Evolutionary conservation across 2,888 invertebrate species (phyloP).

Genomic region (Acrocera orbiculus): DNA sequence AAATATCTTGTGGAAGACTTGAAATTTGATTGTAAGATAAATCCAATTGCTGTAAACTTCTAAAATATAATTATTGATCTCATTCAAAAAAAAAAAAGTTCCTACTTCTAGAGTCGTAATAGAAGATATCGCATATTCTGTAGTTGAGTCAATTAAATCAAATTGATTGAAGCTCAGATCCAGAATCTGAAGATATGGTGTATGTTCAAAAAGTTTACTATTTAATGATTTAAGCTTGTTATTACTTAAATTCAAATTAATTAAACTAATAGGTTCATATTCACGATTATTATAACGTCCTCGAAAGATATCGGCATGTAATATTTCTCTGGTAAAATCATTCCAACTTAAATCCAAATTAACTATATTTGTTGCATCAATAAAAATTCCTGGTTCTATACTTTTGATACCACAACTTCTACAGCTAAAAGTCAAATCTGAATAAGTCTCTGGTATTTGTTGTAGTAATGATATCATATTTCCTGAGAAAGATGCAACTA

Average conservation of each 20-base stretch:
- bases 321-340: conserved; percentile 32
- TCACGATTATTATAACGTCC: conserved; percentile 40
- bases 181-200: conserved; percentile 40
- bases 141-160: conserved; percentile 40
- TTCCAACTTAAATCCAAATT: conserved; percentile 29
- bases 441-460: conserved; percentile 27
- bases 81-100: too few relatives aligned
- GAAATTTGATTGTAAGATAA: conserved; percentile 40
- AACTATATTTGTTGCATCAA: conserved; percentile 26
- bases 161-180: conserved; percentile 45
- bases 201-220: conserved; percentile 43
- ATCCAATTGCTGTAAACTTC: conserved; percentile 33
- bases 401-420: conserved; percentile 24
- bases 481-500: conserved; percentile 24
- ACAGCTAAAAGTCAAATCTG: conserved; percentile 23
- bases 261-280: conserved; percentile 40
- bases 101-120: conserved; percentile 38
- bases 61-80: conserved; percentile 5
- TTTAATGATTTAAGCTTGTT: conserved; percentile 45
- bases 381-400: conserved; percentile 23
- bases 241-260: conserved; percentile 42
- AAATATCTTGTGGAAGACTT: conserved; percentile 36
- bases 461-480: conserved; percentile 23
- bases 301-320: conserved; percentile 46
- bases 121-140: conserved; percentile 38